Evolutionary conservation across 2,113 vertebrate species (phyloP).

Genomic region (Cettia cetti): DNA sequence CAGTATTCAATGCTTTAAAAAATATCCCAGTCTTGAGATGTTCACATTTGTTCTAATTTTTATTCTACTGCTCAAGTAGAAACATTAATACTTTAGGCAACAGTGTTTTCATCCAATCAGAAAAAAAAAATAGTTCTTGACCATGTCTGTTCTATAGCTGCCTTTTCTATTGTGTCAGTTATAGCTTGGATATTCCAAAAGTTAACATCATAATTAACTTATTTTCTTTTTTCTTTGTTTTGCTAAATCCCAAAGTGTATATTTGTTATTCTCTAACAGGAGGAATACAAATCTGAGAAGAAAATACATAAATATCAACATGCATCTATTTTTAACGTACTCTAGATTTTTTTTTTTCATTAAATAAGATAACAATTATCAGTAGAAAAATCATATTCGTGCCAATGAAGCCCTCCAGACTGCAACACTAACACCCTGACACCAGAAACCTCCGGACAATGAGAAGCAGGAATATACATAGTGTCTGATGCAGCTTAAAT

Average conservation of each 20-base stretch:
- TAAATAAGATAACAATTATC: too few species aligned
- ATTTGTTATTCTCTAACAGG: background rate
- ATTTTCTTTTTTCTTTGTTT: background rate
- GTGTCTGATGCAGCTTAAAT: background rate
- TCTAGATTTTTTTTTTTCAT: background rate
- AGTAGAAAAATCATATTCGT: accelerated
- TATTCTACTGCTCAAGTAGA: background rate
- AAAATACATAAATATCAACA: background rate
- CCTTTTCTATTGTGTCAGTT: background rate
- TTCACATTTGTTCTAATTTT: background rate
- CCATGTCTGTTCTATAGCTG: background rate
- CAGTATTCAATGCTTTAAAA: background rate
- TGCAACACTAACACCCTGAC: background rate
- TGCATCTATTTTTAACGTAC: background rate
- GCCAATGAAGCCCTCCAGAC: background rate
- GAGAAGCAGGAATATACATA: background rate
- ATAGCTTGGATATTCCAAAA: background rate
- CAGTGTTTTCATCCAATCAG: background rate
- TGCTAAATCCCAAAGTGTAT: background rate
- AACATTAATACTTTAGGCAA: background rate
- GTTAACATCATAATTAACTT: background rate
- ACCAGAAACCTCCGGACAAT: background rate
- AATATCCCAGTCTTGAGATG: too few species aligned
- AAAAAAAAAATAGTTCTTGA: background rate
- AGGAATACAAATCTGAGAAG: background rate